Percentiles rank a stretch among this genome's conserved stretches.
These are phyloP conservation scores for Solenopsis invicta DNA, from an alignment of 1,140 invertebrate genomes.

Conservation along the genomic window DNA sequence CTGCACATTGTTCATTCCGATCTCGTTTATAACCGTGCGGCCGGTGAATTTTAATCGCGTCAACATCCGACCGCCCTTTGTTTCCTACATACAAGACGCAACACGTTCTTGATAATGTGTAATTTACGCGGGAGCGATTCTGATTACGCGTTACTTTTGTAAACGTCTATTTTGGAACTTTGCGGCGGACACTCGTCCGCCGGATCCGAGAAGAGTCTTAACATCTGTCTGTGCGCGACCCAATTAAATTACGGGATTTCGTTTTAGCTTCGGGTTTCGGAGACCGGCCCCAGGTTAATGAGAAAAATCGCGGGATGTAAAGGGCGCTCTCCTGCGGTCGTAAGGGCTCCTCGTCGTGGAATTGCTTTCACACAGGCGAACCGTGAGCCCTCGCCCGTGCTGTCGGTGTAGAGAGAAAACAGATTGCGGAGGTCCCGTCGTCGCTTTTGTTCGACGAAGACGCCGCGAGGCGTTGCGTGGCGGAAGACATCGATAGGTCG, in stretches of 20 bases:
- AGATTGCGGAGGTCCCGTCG: constrained; percentile 53
- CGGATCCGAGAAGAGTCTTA: constrained; percentile 15
- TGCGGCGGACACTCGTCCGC: not conserved
- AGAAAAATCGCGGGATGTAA: constrained; percentile 61
- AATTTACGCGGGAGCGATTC: constrained; percentile 19
- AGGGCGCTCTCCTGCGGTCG: constrained; percentile 39
- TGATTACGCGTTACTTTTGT: constrained; percentile 32
- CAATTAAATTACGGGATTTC: constrained; percentile 55
- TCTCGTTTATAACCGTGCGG: constrained; percentile 32
- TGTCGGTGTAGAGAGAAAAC: constrained; percentile 60
- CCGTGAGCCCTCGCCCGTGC: constrained; percentile 38
- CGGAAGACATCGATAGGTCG: constrained; percentile 60
- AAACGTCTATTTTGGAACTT: constrained; percentile 11
- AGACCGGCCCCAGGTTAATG: constrained; percentile 21
- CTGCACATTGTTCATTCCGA: constrained; percentile 45
- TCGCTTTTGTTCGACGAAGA: constrained; percentile 52
- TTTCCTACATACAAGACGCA: not conserved
- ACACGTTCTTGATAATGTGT: constrained; percentile 5
- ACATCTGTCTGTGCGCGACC: constrained; percentile 11
- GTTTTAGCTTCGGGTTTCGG: constrained; percentile 32
- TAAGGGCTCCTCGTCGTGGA: constrained; percentile 43
- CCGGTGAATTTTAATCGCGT: constrained; percentile 59
- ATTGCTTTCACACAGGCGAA: constrained; percentile 68
- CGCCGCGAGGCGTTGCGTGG: constrained; percentile 54
- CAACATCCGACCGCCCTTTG: constrained; percentile 21